A percentile compares a stretch with the other conserved stretches of the same genome.
phyloP scores from a whole-genome alignment of 2,797 vertebrate species.

The Chloroceryle amazona region DNA sequence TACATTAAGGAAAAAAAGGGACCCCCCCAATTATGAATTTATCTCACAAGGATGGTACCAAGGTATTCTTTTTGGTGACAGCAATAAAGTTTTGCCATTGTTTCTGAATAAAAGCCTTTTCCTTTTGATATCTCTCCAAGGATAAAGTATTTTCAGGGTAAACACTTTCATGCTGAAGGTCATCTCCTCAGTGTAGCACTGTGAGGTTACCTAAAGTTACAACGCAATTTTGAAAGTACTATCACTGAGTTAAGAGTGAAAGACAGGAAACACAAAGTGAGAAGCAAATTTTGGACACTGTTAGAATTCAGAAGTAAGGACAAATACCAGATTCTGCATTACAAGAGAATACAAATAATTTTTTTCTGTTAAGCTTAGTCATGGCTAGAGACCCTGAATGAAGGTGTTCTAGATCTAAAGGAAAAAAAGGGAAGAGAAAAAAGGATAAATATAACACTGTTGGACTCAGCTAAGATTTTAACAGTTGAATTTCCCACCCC shows the following conservation, averaged over 20 bases:
- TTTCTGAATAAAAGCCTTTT: not conserved
- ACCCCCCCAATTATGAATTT: rapidly evolving
- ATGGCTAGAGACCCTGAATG: not conserved
- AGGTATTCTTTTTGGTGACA: not conserved
- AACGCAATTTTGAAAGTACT: not conserved
- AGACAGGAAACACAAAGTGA: not conserved
- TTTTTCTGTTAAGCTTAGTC: not conserved
- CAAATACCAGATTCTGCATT: not conserved
- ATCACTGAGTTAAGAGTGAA: not conserved
- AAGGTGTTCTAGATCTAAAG: not conserved
- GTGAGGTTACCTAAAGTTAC: not conserved
- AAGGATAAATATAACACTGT: not conserved
- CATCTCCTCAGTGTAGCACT: not conserved
- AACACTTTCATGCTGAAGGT: not conserved
- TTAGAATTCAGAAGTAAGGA: not conserved
- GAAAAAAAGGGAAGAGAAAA: too few relatives aligned
- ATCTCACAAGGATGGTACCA: not conserved
- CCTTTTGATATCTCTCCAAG: not conserved
- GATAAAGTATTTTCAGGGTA: not conserved
- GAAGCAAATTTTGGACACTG: not conserved
- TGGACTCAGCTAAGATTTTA: not conserved
- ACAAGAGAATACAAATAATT: not conserved
- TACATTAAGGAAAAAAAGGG: not conserved
- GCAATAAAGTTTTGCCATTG: not conserved
- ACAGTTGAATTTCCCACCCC: not conserved